A percentile compares a stretch with the other conserved stretches of the same genome.
Conservation (phyloP, 2,888 invertebrate genomes). For the Cheilosia scutellata region DNA sequence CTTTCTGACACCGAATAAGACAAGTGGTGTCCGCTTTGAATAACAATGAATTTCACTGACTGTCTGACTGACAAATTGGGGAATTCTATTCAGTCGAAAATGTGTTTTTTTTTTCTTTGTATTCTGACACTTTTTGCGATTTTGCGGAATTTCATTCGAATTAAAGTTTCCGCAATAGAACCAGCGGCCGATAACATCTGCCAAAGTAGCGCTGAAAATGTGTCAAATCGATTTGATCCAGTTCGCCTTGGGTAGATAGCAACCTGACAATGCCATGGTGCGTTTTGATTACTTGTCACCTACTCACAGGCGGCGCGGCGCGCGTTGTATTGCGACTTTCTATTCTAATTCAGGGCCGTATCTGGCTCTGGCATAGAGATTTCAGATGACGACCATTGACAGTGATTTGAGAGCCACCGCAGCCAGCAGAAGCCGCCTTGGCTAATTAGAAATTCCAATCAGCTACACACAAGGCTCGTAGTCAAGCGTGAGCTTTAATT, state of each 20-base stretch:
- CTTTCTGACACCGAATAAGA: conserved; percentile 51
- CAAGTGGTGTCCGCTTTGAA: conserved; percentile 25
- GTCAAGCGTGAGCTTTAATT: conserved; percentile 61
- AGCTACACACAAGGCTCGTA: conserved; percentile 49
- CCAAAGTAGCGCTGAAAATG: conserved; percentile 22
- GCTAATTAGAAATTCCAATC: conserved; percentile 62
- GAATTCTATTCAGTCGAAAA: conserved; percentile 21
- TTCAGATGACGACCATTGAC: conserved; percentile 40
- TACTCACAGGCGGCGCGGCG: background rate
- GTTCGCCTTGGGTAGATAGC: conserved; percentile 27
- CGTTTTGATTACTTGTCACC: conserved; percentile 38
- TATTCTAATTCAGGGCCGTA: conserved; percentile 46
- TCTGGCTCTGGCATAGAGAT: conserved; percentile 4
- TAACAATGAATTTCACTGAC: conserved; percentile 41
- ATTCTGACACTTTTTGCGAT: conserved; percentile 40
- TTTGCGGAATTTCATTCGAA: conserved; percentile 30
- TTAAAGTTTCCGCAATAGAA: conserved; percentile 37
- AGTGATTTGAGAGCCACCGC: conserved; percentile 4
- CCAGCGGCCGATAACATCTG: conserved; percentile 38
- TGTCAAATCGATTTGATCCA: conserved; percentile 68
- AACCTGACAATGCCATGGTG: conserved; percentile 12
- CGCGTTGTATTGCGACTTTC: conserved; percentile 20
- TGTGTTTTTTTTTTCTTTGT: conserved; percentile 36
- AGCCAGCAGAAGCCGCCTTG: conserved; percentile 6
- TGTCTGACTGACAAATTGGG: conserved; percentile 48